Conservation (phyloP, 2,888 invertebrate species). For the Plebejus melissa region DNA sequence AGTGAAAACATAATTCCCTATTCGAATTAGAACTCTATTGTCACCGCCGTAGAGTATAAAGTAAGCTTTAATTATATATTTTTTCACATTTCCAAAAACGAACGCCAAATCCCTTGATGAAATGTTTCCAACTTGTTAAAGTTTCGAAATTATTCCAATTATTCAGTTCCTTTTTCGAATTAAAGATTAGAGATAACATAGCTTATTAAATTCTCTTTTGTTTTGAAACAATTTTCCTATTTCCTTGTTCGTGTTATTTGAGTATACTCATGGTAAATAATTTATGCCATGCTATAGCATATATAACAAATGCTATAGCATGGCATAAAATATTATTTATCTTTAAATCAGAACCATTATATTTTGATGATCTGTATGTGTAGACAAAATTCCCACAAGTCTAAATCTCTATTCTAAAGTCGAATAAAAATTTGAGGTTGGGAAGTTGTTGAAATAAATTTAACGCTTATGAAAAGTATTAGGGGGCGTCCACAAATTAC, state of each 20-base stretch:
- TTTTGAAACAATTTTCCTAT: background rate
- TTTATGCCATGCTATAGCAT: no score
- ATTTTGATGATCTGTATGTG: background rate
- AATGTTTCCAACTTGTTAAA: conserved; percentile 38
- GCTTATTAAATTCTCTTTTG: background rate
- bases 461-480: no score
- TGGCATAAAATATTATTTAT: no score
- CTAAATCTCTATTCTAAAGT: no score
- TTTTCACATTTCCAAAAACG: conserved; percentile 26
- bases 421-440: no score
- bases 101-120: conserved; percentile 38
- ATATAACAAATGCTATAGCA: no score
- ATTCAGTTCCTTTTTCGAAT: conserved; percentile 25
- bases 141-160: conserved; percentile 30
- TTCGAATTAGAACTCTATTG: conserved; percentile 46
- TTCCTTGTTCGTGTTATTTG: background rate
- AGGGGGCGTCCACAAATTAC: no score
- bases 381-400: background rate
- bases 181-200: background rate
- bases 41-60: conserved; percentile 12
- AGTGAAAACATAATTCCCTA: conserved; percentile 66
- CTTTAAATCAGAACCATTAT: no score
- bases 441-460: no score
- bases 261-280: background rate
- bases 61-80: conserved; percentile 10